Conservation (phyloP, 2,113 vertebrate genomes). For the Halcyon malimbica region DNA sequence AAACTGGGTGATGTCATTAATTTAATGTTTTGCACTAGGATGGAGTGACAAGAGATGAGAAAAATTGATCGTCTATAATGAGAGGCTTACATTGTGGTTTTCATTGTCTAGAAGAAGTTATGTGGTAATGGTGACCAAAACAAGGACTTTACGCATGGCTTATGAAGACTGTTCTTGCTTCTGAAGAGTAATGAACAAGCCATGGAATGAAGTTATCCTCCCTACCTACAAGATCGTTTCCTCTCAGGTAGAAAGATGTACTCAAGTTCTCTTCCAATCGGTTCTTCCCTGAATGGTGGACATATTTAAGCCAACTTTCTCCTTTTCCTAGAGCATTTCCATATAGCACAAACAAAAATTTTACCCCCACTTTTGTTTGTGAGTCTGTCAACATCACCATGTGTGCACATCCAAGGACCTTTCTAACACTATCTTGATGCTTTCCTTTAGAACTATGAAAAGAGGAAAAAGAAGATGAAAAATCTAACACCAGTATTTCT, state of each 20-base stretch:
- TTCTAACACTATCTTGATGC: neutral
- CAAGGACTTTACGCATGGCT: neutral
- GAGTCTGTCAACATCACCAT: neutral
- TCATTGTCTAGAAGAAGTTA: neutral
- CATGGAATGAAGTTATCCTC: neutral
- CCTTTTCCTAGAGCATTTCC: neutral
- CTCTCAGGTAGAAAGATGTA: neutral
- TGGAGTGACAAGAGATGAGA: neutral
- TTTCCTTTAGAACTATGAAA: neutral
- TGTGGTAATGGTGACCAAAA: neutral
- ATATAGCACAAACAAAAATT: neutral
- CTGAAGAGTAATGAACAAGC: neutral
- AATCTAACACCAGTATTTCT: neutral
- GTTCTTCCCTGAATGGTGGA: neutral
- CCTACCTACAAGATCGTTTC: neutral
- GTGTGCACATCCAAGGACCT: neutral
- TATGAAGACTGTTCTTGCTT: neutral
- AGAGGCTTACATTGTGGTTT: neutral
- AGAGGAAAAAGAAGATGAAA: neutral
- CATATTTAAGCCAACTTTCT: neutral
- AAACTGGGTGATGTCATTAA: neutral
- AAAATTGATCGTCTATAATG: neutral
- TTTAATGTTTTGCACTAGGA: neutral
- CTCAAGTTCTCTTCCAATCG: neutral
- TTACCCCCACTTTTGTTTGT: neutral